Conservation (phyloP, 2,113 vertebrate species). For the Phalacrocorax carbo region DNA sequence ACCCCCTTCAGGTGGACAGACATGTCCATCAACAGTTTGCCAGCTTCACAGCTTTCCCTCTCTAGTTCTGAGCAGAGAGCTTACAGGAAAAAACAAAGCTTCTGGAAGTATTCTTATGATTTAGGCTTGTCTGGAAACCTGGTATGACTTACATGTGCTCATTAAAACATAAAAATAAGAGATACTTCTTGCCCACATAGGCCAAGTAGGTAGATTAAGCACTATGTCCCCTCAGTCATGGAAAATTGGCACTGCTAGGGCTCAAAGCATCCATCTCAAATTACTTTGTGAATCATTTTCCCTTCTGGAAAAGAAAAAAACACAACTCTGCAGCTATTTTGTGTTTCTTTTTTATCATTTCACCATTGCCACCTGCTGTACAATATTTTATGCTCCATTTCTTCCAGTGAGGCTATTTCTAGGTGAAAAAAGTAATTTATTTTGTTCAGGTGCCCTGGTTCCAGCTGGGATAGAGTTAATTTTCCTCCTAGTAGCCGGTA, state of each 20-base stretch:
- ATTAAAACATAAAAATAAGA: neutral
- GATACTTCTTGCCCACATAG: neutral
- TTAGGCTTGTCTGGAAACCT: neutral
- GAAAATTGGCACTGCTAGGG: neutral
- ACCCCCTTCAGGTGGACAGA: neutral
- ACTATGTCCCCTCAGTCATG: neutral
- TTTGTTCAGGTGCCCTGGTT: neutral
- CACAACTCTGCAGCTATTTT: neutral
- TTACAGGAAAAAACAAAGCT: neutral
- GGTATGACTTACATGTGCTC: neutral
- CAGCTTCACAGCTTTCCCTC: neutral
- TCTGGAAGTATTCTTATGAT: neutral
- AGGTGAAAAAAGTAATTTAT: neutral
- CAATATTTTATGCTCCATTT: neutral
- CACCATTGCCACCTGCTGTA: neutral
- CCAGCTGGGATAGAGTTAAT: too few relatives aligned
- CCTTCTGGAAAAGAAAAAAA: neutral
- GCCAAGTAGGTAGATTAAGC: neutral
- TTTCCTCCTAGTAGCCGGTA: too few relatives aligned
- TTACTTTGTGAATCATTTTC: neutral
- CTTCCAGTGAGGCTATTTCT: neutral
- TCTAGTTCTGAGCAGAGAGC: neutral
- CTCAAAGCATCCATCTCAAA: neutral
- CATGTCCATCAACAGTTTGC: rapidly evolving
- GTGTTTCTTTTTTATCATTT: neutral